Base-by-base conservation (phyloP, 1,140 invertebrate genomes). In the Scaptomyza pallida region DNA sequence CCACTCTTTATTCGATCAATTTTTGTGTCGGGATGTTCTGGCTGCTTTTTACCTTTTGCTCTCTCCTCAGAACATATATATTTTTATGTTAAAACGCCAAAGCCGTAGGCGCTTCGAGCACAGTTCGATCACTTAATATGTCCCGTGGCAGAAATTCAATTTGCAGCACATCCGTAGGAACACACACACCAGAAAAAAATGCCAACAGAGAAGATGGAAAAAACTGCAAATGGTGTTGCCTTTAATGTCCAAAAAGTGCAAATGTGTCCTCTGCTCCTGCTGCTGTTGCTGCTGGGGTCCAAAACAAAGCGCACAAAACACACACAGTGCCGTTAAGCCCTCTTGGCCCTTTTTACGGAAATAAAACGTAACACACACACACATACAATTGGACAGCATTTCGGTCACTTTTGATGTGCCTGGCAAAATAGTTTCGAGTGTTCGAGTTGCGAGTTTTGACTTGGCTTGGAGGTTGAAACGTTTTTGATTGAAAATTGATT, bases 61-160 rank as follows among this genome's bases (percentile, higher is more conserved):
- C 19, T 57, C 5, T 51, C 45, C 48, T 50, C 73, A 75, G 59
- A 62, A 67, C 79, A n/a, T 12, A 30, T 89, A 85, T 80, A 89
- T 89, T 89, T 89, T 89, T 85, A 89, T 89, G 85, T 78, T 83
- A 78, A 88, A 85, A 85, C 57, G 76, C 83, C 76, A 88, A 82
- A 78, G 68, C 76, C 71, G 67, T 82, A 79, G 85, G 79, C 85
- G 54, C 50, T 51, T n/a, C 44, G 15, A 37, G 12, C 44, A 33
- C 26, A 56, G 43, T 62, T 57, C 74, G 78, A 75, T 81, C 83
- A 68, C 77, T 81, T 81, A 81, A 89, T 85, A 72, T 89, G 86
- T 72, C 85, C 86, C 85, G 77, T 75, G 85, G 85, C 85, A 75
- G 85, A 89, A 89, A 89, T 89, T 89, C 85, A 89, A 89, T 89